phyloP scores from a whole-genome alignment of 2,888 invertebrate species.

The Chydorus sphaericus region DNA sequence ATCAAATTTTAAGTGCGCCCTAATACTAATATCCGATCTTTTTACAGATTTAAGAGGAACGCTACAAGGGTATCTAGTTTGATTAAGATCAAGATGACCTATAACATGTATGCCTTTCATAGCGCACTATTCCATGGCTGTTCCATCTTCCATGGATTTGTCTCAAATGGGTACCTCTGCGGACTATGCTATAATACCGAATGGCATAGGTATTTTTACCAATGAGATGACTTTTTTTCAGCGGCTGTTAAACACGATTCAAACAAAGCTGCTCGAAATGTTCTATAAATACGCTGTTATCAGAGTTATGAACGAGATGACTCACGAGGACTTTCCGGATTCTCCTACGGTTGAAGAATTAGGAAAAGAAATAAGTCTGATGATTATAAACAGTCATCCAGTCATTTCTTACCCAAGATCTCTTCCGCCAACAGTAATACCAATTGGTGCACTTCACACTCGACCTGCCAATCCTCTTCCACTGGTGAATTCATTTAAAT shows the following conservation, averaged over 20 bases:
- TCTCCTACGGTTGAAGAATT: not conserved
- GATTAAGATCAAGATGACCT: not conserved
- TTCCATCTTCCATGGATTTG: not conserved
- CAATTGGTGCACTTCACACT: not conserved
- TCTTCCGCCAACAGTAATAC: not conserved
- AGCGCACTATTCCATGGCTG: not conserved
- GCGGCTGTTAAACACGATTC: not conserved
- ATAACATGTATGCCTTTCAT: not conserved
- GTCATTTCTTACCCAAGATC: not conserved
- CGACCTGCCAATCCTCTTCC: not conserved
- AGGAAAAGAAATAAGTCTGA: not conserved
- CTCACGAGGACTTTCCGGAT: not conserved
- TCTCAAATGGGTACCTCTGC: not conserved
- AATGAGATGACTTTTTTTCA: constrained; percentile 5
- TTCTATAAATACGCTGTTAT: too few relatives aligned
- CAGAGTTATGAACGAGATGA: not conserved
- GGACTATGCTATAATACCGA: not conserved
- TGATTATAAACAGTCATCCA: not conserved
- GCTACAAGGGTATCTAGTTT: not conserved
- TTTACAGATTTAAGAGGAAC: not conserved
- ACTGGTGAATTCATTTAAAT: not conserved
- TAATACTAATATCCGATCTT: not conserved
- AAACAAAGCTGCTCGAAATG: too few relatives aligned
- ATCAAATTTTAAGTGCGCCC: too few relatives aligned
- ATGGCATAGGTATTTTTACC: not conserved